Percentiles rank a stretch among this genome's conserved stretches.
Evolutionary conservation across 2,797 vertebrate genomes (phyloP).

Genomic region (Sebastes steindachneri): DNA sequence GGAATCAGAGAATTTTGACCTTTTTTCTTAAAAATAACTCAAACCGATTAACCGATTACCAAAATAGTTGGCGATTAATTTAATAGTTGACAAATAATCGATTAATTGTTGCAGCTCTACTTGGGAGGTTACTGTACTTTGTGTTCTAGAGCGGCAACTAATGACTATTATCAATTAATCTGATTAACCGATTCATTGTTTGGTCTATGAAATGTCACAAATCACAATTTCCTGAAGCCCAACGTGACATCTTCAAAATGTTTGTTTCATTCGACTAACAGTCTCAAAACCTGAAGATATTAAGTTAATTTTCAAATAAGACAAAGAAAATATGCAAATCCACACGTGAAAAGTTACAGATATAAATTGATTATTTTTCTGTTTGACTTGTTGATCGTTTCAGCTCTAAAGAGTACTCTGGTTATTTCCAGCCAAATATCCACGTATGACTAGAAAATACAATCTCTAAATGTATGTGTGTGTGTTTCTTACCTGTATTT

Average conservation of each 20-base stretch:
- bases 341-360: background rate
- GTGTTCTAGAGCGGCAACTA: background rate
- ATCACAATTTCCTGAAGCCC: background rate
- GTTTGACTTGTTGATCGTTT: background rate
- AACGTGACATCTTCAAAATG: background rate
- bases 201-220: background rate
- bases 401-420: background rate
- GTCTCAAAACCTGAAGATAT: background rate
- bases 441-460: background rate
- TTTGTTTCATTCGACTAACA: background rate
- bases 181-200: background rate
- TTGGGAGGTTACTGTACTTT: background rate
- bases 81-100: no score
- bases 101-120: no score
- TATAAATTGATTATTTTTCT: background rate
- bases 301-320: background rate
- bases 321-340: background rate
- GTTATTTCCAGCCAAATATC: no score
- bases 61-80: no score
- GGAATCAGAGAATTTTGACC: no score
- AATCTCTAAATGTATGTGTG: background rate
- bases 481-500: slow-evolving; percentile 86
- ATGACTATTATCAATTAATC: background rate
- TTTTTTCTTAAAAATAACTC: no score
- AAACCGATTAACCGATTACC: no score